Base-by-base conservation (phyloP, 1,140 invertebrate genomes). In the Leptestheria dahalacensis region DNA sequence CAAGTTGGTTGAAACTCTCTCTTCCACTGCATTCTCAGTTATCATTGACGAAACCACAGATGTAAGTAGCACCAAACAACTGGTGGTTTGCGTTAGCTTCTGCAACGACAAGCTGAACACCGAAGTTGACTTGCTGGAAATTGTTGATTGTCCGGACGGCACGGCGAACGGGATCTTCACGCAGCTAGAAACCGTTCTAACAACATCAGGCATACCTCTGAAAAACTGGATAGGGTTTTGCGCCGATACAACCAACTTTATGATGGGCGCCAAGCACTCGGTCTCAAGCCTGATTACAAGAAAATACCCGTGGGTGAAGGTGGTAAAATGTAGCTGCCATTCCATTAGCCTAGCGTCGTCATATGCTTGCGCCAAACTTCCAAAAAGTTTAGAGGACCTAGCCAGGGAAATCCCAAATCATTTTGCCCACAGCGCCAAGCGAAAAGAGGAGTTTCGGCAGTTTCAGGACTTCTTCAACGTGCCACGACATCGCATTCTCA, bases 221-320 rank as follows among this genome's bases (percentile, higher is more conserved):
- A 20, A 50, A 4, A 63, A 63, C 47, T 41, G 25, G 2, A 51
- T 63, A 23, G 33, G 54, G 6, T 64, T 63, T 24, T 63, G 61
- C 49, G 62, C 63, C 3, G 61, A 64, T 50, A 64, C 63, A 0
- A 64, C 63, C 20, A 63, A 64, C 54, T 50, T 55, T 4, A 64
- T 63, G 62, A 63, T 60, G 46, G 62, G 61, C 4, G 18, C 20
- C 3, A 59, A 63, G 12, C 24, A 63, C 41, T 41, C 55, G 12
- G 56, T 63, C 33, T 18, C 59, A 52, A 60, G 54, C 15, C 29
- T 64, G n/a, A 20, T 64, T 4, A 61, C 53, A 63, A 47, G 18
- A 2, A 50, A 63, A 53, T 54, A 24, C 15, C 56, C 61, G 26
- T 53, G 57, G 26, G 33, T 64, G 4, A 55, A 56, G n/a, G 61